Conservation (phyloP, 2,113 vertebrate species). For the Psettodes erumei region DNA sequence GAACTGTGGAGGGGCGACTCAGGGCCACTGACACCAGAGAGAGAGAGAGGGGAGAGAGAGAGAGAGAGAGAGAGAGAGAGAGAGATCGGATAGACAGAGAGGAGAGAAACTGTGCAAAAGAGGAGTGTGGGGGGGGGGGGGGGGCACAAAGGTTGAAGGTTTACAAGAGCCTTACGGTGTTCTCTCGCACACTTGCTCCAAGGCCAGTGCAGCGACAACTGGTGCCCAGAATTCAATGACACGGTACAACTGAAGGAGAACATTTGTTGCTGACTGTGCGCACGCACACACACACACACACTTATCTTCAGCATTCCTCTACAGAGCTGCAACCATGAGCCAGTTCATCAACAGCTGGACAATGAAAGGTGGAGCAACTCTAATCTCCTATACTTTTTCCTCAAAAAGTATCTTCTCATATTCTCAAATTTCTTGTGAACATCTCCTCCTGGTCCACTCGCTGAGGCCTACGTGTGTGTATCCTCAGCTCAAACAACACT, state of each 20-base stretch:
- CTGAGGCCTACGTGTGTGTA: no score
- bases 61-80: not conserved
- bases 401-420: no score
- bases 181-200: slow-evolving; percentile 38
- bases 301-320: not conserved
- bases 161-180: slow-evolving; percentile 42
- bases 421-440: no score
- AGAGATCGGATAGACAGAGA: not conserved
- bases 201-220: not conserved
- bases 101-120: not conserved
- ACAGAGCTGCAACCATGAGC: not conserved
- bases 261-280: no score
- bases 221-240: not conserved
- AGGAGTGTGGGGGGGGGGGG: not conserved
- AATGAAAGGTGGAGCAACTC: no score
- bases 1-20: not conserved
- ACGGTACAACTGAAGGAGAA: not conserved
- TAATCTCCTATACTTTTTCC: no score
- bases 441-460: no score
- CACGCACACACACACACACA: no score
- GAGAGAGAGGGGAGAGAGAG: not conserved
- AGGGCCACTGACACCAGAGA: not conserved
- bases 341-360: no score
- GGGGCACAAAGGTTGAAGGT: slow-evolving; percentile 70
- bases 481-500: no score